Percentiles rank a stretch among this genome's conserved stretches.
Conservation (phyloP, 2,888 invertebrate species). For the Allolobophora icterica region DNA sequence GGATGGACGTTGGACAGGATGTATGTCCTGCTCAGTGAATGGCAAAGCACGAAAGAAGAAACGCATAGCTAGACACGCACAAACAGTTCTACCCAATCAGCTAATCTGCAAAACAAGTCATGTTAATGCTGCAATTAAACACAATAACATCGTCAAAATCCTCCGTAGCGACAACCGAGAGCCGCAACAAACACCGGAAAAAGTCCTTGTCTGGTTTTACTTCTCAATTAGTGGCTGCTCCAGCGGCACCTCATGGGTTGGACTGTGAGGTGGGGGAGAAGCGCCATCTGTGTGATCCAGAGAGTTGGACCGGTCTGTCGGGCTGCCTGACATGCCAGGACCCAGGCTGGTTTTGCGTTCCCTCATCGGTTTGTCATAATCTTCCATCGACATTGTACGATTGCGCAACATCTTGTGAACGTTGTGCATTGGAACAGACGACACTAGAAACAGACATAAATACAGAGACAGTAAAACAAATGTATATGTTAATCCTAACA, state of each 20-base stretch:
- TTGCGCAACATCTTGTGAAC: slow-evolving; percentile 65
- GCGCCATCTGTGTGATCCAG: background rate
- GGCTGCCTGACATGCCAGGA: background rate
- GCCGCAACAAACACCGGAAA: background rate
- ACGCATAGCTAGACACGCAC: background rate
- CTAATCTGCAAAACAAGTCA: background rate
- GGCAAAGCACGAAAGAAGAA: background rate
- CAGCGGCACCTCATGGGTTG: background rate
- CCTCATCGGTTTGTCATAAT: slow-evolving; percentile 60
- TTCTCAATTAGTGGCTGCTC: slow-evolving; percentile 13
- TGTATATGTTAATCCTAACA: background rate
- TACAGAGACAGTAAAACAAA: background rate
- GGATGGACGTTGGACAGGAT: background rate
- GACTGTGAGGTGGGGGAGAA: slow-evolving; percentile 12
- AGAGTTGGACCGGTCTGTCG: background rate
- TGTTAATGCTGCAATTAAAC: slow-evolving; percentile 11
- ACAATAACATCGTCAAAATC: background rate
- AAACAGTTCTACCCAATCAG: slow-evolving; percentile 20
- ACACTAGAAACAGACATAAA: slow-evolving; percentile 66
- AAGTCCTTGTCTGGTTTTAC: background rate
- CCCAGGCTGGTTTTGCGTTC: slow-evolving; percentile 69
- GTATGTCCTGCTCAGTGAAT: background rate
- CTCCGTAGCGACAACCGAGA: background rate
- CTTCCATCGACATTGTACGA: slow-evolving; percentile 70
- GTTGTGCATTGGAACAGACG: slow-evolving; percentile 82